phyloP scores from a whole-genome alignment of 2,888 invertebrate species.

The Stegana nigrithorax region DNA sequence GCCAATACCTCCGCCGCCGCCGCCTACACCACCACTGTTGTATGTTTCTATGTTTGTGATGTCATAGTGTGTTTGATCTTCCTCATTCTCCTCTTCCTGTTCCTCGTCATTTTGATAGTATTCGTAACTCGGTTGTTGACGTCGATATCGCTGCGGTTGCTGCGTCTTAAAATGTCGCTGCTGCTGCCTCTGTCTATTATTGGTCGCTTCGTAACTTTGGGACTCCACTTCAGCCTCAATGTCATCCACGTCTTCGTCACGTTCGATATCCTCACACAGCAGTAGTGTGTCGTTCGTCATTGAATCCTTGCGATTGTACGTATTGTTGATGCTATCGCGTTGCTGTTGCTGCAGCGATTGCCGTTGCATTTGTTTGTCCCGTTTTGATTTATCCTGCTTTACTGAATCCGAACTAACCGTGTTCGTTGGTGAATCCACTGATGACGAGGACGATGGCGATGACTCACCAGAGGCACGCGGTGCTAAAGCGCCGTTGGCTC shows the following conservation, averaged over 20 bases:
- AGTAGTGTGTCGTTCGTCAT: slow-evolving; percentile 64
- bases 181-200: slow-evolving; percentile 43
- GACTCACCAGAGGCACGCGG: slow-evolving; percentile 69
- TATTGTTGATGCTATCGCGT: slow-evolving; percentile 64
- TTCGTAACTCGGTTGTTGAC: slow-evolving; percentile 53
- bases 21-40: slow-evolving; percentile 49
- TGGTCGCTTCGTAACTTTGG: slow-evolving; percentile 34
- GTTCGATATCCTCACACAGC: slow-evolving; percentile 63
- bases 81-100: slow-evolving; percentile 57
- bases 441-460: slow-evolving; percentile 68
- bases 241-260: slow-evolving; percentile 52
- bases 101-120: slow-evolving; percentile 57
- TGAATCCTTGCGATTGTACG: slow-evolving; percentile 65
- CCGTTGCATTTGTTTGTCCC: slow-evolving; percentile 30
- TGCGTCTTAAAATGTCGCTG: slow-evolving; percentile 46
- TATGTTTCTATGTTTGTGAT: slow-evolving; percentile 65
- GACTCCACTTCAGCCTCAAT: slow-evolving; percentile 40
- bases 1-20: slow-evolving; percentile 24
- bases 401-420: slow-evolving; percentile 63
- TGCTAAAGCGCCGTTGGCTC: slow-evolving; percentile 67
- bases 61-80: slow-evolving; percentile 65
- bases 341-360: slow-evolving; percentile 51
- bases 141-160: slow-evolving; percentile 34
- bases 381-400: slow-evolving; percentile 48
- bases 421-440: slow-evolving; percentile 66